Base-by-base conservation (phyloP, 2,113 vertebrate species). In the Channa maculata region DNA sequence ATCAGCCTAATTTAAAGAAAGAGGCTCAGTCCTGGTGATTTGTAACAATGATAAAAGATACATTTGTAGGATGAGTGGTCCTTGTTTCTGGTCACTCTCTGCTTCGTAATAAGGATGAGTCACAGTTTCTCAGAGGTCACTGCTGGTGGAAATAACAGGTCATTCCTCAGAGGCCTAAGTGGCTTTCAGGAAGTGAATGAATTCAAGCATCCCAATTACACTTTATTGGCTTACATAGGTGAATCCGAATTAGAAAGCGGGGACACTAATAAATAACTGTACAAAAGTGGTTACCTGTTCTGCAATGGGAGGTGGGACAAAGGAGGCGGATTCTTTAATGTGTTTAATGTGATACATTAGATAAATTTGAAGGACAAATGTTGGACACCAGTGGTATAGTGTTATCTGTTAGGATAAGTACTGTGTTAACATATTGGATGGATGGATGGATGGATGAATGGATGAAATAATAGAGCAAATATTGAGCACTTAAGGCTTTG, bases 51-150 rank as follows among this genome's bases (percentile, higher is more conserved):
- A 74, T 61, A 79, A 67, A 75, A 48, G 57, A 24, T 59, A 49
- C 43, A 83, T 78, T 37, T 57, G 10, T 11, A 14, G 55, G 53
- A 75, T 72, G 66, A 75, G 33, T 63, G 11, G 44, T 41, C 13
- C 37, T 60, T 44, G n/a, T 41, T 70, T 75, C 57, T 48, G 33
- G 34, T 82, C 54, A 73, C 33, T 4, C 65, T 52, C 49, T 41
- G 43, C 60, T 60, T 12, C 4, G 48, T n/a, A 13, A 57, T 39
- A 1, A 55, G 41, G 12, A 70, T 90, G 86, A 92, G 67, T 92
- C 89, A 86, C 53, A 46, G 44, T 15, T 75, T 46, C 50, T 70
- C 48, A 65, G 72, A 62, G 66, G 75, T 87, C 77, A 77, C 11
- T 1, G 45, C 65, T 45, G 39, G 50, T 79, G 54, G 44, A 77